phyloP scores from a whole-genome alignment of 2,888 invertebrate species.

The Ennomos erosarius region DNA sequence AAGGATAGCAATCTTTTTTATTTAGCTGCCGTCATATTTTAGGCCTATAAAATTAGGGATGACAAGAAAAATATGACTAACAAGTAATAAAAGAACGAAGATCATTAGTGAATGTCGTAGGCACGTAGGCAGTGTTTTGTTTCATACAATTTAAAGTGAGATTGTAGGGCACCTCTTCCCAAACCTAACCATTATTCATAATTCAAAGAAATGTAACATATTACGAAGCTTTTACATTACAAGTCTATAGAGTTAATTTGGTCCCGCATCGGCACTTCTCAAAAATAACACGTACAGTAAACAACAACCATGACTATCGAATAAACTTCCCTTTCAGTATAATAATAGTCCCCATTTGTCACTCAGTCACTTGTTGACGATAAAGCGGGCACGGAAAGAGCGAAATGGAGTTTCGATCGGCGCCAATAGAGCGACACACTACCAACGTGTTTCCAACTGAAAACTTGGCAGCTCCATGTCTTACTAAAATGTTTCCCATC shows the following conservation, averaged over 20 bases:
- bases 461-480: slow-evolving; percentile 42
- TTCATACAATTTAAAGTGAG: not conserved
- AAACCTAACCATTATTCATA: not conserved
- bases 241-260: no score
- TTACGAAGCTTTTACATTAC: no score
- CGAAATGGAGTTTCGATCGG: slow-evolving; percentile 50
- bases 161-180: not conserved
- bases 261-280: no score
- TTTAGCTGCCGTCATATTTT: no score
- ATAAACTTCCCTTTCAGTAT: slow-evolving; percentile 15
- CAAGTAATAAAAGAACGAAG: not conserved
- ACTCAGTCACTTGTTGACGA: slow-evolving; percentile 30
- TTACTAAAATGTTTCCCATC: slow-evolving; percentile 10
- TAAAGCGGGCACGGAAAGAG: slow-evolving; percentile 38
- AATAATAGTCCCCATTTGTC: slow-evolving; percentile 27
- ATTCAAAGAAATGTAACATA: no score
- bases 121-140: not conserved
- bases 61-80: not conserved
- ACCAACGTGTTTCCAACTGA: slow-evolving; percentile 45
- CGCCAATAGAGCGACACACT: slow-evolving; percentile 41
- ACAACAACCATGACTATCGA: slow-evolving; percentile 4
- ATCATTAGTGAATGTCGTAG: not conserved
- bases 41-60: not conserved
- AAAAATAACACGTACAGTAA: not conserved
- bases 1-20: no score